These are phyloP conservation scores for Bucco capensis DNA, from an alignment of 2,113 vertebrate genomes.

Conservation along the genomic window DNA sequence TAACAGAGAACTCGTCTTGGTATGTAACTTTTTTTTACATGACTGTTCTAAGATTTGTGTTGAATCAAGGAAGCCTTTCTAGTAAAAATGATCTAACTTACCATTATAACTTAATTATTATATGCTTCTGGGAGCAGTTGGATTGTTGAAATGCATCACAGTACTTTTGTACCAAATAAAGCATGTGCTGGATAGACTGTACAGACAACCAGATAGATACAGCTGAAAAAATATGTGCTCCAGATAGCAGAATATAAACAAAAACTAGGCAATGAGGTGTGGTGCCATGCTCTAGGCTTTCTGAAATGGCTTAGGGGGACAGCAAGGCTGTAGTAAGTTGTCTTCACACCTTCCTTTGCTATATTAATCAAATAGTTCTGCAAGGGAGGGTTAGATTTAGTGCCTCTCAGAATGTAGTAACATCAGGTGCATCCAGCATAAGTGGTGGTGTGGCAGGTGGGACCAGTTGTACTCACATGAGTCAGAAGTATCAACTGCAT, in stretches of 20 bases:
- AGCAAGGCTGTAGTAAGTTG: not conserved
- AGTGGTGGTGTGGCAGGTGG: not conserved
- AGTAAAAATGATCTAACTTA: not conserved
- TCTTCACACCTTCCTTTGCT: not conserved
- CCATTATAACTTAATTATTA: not conserved
- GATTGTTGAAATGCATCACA: not conserved
- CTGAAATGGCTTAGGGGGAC: not conserved
- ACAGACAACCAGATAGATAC: not conserved
- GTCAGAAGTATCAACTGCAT: not conserved
- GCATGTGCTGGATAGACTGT: not conserved
- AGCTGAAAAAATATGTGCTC: not conserved
- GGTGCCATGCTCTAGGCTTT: not conserved
- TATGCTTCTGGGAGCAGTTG: not conserved
- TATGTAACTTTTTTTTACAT: not conserved
- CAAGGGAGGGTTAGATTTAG: not conserved
- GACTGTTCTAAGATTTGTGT: not conserved
- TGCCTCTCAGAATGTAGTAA: not conserved
- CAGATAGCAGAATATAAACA: not conserved
- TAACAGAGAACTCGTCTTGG: not conserved
- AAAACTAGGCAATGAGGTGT: not conserved
- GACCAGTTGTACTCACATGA: constrained; percentile 2
- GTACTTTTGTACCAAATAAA: not conserved
- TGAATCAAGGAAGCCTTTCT: not conserved
- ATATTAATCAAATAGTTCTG: not conserved
- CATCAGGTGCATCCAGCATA: not conserved